These are phyloP conservation scores for Drosophila kikkawai DNA, from an alignment of 1,140 invertebrate genomes.

Conservation along the genomic window DNA sequence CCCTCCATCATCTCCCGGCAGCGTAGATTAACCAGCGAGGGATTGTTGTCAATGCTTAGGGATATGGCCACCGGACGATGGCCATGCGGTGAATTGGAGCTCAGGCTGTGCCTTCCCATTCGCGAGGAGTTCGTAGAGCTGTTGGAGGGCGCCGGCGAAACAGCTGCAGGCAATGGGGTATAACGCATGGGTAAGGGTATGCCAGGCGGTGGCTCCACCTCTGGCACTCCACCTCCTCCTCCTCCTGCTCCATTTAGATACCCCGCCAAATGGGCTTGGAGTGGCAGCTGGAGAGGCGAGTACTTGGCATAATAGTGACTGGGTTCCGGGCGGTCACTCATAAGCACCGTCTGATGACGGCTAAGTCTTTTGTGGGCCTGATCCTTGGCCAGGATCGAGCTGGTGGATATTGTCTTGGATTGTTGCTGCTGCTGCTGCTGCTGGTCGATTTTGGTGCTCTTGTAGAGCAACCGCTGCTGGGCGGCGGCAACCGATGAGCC, in stretches of 20 bases:
- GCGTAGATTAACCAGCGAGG: constrained; percentile 62
- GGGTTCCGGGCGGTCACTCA: constrained; percentile 65
- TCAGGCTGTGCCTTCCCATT: constrained; percentile 61
- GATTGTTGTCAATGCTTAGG: constrained; percentile 69
- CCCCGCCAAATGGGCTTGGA: constrained; percentile 22
- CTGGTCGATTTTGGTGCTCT: constrained; percentile 77
- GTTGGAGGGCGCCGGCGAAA: constrained; percentile 34
- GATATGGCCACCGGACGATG: constrained; percentile 73
- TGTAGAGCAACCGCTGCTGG: constrained; percentile 80
- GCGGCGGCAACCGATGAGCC: constrained; percentile 57
- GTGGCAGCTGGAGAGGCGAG: constrained; percentile 34
- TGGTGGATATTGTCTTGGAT: constrained; percentile 79
- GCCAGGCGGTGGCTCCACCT: constrained; percentile 9
- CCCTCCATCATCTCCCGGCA: constrained; percentile 57
- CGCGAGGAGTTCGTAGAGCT: constrained; percentile 42
- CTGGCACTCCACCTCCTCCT: neutral
- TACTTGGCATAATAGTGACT: constrained; percentile 61
- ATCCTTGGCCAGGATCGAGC: constrained; percentile 77
- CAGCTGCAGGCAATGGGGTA: constrained; percentile 54
- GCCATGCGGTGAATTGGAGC: constrained; percentile 44
- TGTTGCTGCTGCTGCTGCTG: constrained; percentile 68
- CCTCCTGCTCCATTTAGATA: constrained; percentile 53
- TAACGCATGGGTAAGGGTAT: constrained; percentile 57
- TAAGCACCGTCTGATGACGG: constrained; percentile 74
- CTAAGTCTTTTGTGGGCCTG: constrained; percentile 78